Conservation (phyloP, 1,140 invertebrate species). For the Nautilus pompilius region DNA sequence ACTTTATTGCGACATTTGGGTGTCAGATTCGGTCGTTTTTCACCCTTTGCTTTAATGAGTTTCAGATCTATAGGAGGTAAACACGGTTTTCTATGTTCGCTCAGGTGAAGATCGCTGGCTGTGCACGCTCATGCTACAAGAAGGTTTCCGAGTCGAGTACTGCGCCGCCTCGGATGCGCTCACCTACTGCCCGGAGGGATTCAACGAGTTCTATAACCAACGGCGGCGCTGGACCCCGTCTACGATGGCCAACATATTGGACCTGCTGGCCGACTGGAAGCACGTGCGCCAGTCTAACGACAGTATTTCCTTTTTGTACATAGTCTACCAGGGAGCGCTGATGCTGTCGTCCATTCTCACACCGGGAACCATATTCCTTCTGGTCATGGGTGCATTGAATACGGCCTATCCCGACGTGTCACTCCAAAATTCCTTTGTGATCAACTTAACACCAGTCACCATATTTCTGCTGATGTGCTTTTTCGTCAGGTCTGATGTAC, state of each 20-base stretch:
- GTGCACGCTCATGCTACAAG: conserved; percentile 64
- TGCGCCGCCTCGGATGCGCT: conserved; percentile 66
- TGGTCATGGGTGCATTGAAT: conserved; percentile 63
- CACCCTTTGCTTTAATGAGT: no score
- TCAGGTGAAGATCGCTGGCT: conserved; percentile 66
- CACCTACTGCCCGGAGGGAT: conserved; percentile 65
- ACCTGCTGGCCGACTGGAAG: conserved; percentile 56
- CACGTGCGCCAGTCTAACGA: conserved; percentile 45
- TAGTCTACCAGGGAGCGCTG: conserved; percentile 42
- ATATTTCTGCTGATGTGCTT: conserved; percentile 59
- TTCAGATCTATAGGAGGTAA: no score
- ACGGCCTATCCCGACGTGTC: conserved; percentile 57
- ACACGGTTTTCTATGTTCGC: conserved; percentile 59
- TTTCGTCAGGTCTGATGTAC: conserved; percentile 53
- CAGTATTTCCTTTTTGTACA: conserved; percentile 36
- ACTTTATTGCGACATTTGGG: no score
- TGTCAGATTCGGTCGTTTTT: no score
- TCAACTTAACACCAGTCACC: conserved; percentile 59
- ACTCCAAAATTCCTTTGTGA: conserved; percentile 54
- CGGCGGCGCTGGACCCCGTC: conserved; percentile 66
- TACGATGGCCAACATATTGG: conserved; percentile 67
- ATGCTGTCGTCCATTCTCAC: conserved; percentile 62
- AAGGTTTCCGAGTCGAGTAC: conserved; percentile 66
- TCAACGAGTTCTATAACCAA: conserved; percentile 67
- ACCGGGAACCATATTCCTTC: conserved; percentile 66